Evolutionary conservation across 2,888 invertebrate species (phyloP), one percentile per base, ranked within the genome.

Genomic region (Drosophila monieri): DNA sequence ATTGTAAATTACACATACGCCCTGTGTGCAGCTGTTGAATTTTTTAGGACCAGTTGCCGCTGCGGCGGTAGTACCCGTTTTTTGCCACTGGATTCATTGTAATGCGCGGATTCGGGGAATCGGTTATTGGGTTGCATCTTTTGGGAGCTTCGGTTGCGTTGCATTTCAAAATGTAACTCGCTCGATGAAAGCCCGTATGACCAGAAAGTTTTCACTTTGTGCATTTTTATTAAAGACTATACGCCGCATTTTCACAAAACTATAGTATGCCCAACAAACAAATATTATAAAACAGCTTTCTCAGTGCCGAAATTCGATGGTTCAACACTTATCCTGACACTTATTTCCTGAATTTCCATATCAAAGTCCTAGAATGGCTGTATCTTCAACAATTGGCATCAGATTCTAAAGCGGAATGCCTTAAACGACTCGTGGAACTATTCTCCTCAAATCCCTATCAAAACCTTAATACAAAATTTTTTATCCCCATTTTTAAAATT

Each of bases 1-100:
- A 88, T 85, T 86, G 86, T 84, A 80, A 86, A 84, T 88, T 88
- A 76, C 88, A 74, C 88, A 85, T 85, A 81, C 81, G 85, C 74
- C 76, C 69, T 48, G 85, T 83, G 74, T 62, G 64, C 70, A 55
- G 72, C 78, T 64, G 69, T 72, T 86, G 68, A 59, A 86, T 80
- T 80, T 86, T 80, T 80, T 69, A 84, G 64, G 46, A 67, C 46
- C 41, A 41, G 23, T 12, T 61, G 48, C 46, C 32, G 25, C 6
- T 39, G 48, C 23, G 39, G 37, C 57, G 59, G 15, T n/a, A 46
- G 57, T 35, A 39, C 44, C 35, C 51, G n/a, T 58, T 53, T 53
- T 68, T 59, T 51, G 66, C 66, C 68, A 54, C 58, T 49, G 62
- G 55, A 56, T 53, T 56, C 51, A 43, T 43, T 62, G 64, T 55